Conservation (phyloP, 2,797 vertebrate species). For the Mus spretus region DNA sequence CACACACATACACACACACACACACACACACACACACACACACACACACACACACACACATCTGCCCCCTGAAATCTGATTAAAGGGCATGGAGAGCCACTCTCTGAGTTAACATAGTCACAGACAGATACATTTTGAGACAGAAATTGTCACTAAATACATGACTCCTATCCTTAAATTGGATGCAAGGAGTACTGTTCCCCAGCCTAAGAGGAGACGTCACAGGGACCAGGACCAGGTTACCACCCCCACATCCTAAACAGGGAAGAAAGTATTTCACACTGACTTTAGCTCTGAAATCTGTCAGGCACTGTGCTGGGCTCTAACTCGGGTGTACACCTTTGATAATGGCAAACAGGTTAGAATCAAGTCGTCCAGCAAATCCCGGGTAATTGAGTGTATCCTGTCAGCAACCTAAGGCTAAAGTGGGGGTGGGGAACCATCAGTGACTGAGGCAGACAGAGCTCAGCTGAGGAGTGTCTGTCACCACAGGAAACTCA, state of each 20-base stretch:
- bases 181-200: too few species aligned
- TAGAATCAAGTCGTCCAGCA: background rate
- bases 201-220: background rate
- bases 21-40: constrained; percentile 37
- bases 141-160: background rate
- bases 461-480: background rate
- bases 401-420: background rate
- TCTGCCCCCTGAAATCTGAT: constrained; percentile 78
- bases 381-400: background rate
- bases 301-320: background rate
- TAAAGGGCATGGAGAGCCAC: constrained; percentile 82
- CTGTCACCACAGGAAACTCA: constrained; percentile 25
- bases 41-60: background rate
- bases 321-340: rapidly evolving
- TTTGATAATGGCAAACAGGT: background rate
- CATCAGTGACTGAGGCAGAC: background rate
- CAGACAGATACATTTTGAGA: constrained; percentile 79
- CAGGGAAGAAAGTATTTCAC: too few species aligned
- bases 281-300: background rate
- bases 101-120: constrained; percentile 85
- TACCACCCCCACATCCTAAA: background rate
- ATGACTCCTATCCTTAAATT: background rate
- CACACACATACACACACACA: too few species aligned
- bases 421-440: background rate
- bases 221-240: background rate